phyloP scores from a whole-genome alignment of 2,113 vertebrate species.

The Campylorhamphus procurvoides region DNA sequence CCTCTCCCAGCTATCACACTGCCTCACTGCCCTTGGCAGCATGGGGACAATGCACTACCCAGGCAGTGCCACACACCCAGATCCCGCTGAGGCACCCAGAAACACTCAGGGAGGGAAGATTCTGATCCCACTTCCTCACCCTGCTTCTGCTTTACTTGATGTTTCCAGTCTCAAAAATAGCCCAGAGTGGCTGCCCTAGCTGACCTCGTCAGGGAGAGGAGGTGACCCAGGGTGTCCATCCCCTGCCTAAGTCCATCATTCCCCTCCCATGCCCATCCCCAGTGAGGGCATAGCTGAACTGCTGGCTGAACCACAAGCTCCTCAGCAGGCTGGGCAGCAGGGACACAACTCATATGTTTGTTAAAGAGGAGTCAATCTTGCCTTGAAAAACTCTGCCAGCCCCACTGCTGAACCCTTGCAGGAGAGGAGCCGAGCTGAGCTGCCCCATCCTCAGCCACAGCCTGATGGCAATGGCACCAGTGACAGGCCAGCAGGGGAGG shows the following conservation, averaged over 20 bases:
- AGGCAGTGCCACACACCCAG: background rate
- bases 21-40: accelerated
- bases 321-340: background rate
- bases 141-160: background rate
- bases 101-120: background rate
- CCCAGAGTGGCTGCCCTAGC: background rate
- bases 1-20: background rate
- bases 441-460: accelerated
- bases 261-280: background rate
- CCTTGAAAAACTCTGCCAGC: background rate
- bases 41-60: background rate
- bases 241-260: background rate
- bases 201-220: accelerated
- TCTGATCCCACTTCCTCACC: background rate
- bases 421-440: accelerated
- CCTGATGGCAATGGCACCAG: accelerated
- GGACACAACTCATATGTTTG: background rate
- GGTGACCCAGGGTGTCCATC: background rate
- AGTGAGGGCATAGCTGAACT: background rate
- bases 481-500: background rate
- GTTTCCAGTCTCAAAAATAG: slow-evolving; percentile 37
- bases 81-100: accelerated
- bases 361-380: background rate
- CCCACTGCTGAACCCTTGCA: background rate
- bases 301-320: accelerated